These are phyloP conservation scores for Oryctolagus cuniculus DNA, from an alignment of 2,113 vertebrate species.

Conservation along the genomic window mOryCun1.1 NC_091433.1:104549501-104550000, in stretches of 20 bases:
- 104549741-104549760: background rate
- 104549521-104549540: too few relatives aligned
- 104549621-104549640: background rate
- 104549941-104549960: background rate
- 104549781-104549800: background rate
- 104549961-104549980: background rate
- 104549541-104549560: background rate
- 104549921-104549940: background rate
- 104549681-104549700: background rate
- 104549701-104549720: too few relatives aligned
- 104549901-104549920: background rate
- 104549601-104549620: background rate
- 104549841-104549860: background rate
- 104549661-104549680: background rate
- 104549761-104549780: background rate
- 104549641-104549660: background rate
- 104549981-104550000: background rate
- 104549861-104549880: background rate
- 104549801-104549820: background rate
- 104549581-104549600: background rate
- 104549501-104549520: too few relatives aligned
- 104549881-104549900: background rate
- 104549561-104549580: background rate
- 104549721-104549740: background rate
- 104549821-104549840: background rate